A percentile compares a stretch with the other conserved stretches of the same genome.
Evolutionary conservation across 2,888 invertebrate species (phyloP).

Genomic region (Epistrophe eligans): DNA sequence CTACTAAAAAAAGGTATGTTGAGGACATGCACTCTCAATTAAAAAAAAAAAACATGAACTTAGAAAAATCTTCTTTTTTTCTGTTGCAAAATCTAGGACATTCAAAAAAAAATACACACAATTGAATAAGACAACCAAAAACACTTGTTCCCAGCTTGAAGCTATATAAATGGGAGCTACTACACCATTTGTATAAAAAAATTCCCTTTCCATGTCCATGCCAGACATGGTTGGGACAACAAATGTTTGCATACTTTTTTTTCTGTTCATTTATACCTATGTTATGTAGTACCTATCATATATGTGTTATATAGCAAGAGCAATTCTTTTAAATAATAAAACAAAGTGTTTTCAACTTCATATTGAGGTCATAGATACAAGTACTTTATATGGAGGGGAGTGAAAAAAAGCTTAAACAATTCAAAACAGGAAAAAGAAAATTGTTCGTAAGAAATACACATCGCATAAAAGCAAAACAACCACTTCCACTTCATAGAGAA

Average conservation of each 20-base stretch:
- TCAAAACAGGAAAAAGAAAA: constrained; percentile 58
- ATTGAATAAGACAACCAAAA: constrained; percentile 34
- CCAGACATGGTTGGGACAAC: constrained; percentile 21
- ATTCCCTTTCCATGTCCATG: constrained; percentile 24
- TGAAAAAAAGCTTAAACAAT: constrained; percentile 15
- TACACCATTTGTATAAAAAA: constrained; percentile 16
- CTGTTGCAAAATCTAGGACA: constrained; percentile 25
- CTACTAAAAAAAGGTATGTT: constrained; percentile 20
- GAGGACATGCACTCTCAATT: constrained; percentile 21
- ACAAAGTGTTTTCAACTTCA: constrained; percentile 46
- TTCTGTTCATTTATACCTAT: background rate
- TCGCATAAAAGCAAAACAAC: constrained; percentile 25
- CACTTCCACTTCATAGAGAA: constrained; percentile 62
- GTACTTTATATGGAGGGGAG: constrained; percentile 26
- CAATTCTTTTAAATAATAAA: constrained; percentile 35
- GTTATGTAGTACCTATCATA: background rate
- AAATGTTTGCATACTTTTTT: constrained; percentile 27
- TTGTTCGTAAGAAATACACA: constrained; percentile 43
- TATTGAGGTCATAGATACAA: constrained; percentile 68
- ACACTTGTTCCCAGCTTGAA: constrained; percentile 27
- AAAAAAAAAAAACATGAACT: constrained; percentile 18
- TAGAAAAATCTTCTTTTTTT: background rate
- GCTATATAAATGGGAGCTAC: constrained; percentile 11
- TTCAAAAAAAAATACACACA: background rate
- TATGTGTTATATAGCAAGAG: constrained; percentile 44